Conservation (phyloP, 2,888 invertebrate genomes). For the Temnothorax rugatulus region DNA sequence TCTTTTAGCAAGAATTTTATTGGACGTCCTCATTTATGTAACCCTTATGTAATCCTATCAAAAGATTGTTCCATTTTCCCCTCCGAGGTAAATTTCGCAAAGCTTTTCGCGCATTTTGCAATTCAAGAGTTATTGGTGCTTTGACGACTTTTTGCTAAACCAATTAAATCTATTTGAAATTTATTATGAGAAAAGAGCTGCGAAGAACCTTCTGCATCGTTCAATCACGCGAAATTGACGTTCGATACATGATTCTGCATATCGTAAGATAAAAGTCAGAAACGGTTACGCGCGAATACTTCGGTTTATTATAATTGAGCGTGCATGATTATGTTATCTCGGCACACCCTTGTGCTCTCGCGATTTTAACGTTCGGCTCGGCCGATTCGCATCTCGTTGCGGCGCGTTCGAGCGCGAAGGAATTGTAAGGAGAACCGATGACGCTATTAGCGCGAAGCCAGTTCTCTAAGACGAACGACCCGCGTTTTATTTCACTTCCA, state of each 20-base stretch:
- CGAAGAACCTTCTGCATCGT: neutral
- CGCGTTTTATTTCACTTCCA: slow-evolving; percentile 44
- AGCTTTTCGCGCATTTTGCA: neutral
- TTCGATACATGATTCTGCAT: neutral
- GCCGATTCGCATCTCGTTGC: slow-evolving; percentile 36
- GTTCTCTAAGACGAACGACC: neutral
- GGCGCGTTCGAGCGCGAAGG: slow-evolving; percentile 47
- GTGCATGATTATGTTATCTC: slow-evolving; percentile 26
- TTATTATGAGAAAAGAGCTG: neutral
- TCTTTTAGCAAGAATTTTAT: neutral
- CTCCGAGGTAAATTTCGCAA: neutral
- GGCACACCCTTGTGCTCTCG: slow-evolving; percentile 3
- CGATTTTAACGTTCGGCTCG: slow-evolving; percentile 33
- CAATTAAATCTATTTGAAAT: slow-evolving; percentile 14
- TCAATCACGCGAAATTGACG: neutral
- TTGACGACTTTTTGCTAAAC: neutral
- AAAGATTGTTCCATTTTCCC: neutral
- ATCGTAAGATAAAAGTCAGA: neutral
- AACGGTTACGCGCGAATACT: slow-evolving; percentile 23
- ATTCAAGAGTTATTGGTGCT: neutral
- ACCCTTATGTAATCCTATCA: neutral
- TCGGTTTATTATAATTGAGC: slow-evolving; percentile 34
- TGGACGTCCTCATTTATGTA: too few species aligned
- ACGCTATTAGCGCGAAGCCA: slow-evolving; percentile 24
- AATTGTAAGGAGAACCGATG: slow-evolving; percentile 31